Conservation (phyloP, 2,888 invertebrate genomes). For the Standfussiana lucernea region DNA sequence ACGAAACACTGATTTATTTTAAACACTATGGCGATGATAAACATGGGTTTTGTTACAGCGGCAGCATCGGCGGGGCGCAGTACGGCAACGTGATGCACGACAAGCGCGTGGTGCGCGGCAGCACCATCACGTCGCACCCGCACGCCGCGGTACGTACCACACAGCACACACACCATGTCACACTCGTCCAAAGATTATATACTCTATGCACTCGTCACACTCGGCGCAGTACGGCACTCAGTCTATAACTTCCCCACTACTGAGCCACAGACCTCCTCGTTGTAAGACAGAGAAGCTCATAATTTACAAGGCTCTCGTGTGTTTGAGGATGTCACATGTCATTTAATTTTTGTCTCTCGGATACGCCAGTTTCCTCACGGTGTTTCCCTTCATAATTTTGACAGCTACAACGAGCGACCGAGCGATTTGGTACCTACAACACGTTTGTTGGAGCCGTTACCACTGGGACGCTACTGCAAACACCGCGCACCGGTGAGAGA, state of each 20-base stretch:
- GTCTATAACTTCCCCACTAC: not conserved
- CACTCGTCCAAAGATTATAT: too few relatives aligned
- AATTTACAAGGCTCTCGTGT: not conserved
- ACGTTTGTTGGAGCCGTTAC: too few relatives aligned
- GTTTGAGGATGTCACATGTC: not conserved
- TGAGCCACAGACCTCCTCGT: not conserved
- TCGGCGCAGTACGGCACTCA: not conserved
- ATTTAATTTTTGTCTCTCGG: not conserved
- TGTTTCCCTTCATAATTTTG: not conserved
- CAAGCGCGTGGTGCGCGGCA: slow-evolving; percentile 95
- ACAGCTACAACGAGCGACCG: too few relatives aligned
- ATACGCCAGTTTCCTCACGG: not conserved
- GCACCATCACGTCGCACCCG: slow-evolving; percentile 92
- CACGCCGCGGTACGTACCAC: slow-evolving; percentile 82
- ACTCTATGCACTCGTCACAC: not conserved
- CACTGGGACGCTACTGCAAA: too few relatives aligned
- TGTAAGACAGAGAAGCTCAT: not conserved
- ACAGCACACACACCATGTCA: not conserved
- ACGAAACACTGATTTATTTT: not conserved
- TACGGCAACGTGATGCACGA: slow-evolving; percentile 96
- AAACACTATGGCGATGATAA: not conserved
- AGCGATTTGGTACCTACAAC: too few relatives aligned
- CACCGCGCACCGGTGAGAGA: too few relatives aligned
- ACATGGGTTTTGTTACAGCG: slow-evolving; percentile 60
- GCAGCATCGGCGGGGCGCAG: slow-evolving; percentile 75